These are phyloP conservation scores for Amblyraja radiata DNA, from an alignment of 2,797 vertebrate genomes.

Conservation along the genomic window DNA sequence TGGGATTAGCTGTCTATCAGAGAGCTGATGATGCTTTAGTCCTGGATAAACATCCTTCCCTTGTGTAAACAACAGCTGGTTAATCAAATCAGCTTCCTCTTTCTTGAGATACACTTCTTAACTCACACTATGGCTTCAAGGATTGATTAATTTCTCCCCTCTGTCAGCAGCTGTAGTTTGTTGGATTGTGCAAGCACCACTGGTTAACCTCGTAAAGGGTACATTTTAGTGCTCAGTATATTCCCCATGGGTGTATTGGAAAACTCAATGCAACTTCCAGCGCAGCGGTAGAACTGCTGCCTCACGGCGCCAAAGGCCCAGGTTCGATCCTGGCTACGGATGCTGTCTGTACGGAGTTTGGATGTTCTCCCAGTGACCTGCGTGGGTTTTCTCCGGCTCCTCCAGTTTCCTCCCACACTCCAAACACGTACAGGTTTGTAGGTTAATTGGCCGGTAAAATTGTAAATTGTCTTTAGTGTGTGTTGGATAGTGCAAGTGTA, in stretches of 20 bases:
- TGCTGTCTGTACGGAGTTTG: too few species aligned
- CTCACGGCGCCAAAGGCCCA: too few species aligned
- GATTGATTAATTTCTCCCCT: neutral
- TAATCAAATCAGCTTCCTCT: neutral
- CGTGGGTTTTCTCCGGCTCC: too few species aligned
- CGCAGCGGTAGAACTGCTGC: too few species aligned
- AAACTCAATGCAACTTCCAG: neutral
- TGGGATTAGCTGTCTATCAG: neutral
- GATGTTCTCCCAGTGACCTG: too few species aligned
- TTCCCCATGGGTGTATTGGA: neutral
- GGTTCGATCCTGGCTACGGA: too few species aligned
- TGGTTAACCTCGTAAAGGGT: neutral
- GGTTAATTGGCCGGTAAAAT: too few species aligned
- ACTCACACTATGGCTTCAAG: neutral
- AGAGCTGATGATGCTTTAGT: too few species aligned
- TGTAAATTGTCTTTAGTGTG: too few species aligned
- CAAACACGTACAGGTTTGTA: too few species aligned
- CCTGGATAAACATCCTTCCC: neutral
- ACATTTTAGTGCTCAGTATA: neutral
- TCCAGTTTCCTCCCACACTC: too few species aligned
- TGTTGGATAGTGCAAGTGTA: too few species aligned
- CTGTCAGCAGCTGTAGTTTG: neutral
- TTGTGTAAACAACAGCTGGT: constrained; percentile 8
- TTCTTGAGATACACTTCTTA: neutral
- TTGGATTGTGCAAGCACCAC: neutral